Evolutionary conservation across 2,113 vertebrate genomes (phyloP), one percentile per base, ranked within the genome.

Genomic region (Dinomys branickii): DNA sequence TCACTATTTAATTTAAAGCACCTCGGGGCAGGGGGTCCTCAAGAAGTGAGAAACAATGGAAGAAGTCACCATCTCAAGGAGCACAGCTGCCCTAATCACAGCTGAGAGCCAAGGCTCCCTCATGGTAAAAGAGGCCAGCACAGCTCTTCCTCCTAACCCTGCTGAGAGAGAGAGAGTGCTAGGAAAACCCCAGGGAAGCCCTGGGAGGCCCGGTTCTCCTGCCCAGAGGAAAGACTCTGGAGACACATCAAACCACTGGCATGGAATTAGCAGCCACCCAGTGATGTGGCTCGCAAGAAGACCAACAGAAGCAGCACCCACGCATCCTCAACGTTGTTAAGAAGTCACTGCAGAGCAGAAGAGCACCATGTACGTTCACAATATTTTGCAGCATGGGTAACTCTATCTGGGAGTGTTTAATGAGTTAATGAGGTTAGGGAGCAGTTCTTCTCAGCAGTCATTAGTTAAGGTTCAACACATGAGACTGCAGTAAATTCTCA

Each of bases 371-470:
- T 82, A 65, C 95, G 93, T 97, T 71, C 97, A 96, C 94, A 97
- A 97, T 97, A 97, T 97, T 98, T 85, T 92, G n/a, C 97, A 94
- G 87, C n/a, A 78, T 87, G 93, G 94, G 75, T 96, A 98, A 97
- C 91, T 98, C 98, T 96, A 71, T 97, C 97, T 98, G 85, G 90
- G 98, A 97, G 85, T 98, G 97, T 97, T 97, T 98, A 97, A 98
- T 98, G 98, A 96, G 96, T 97, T 97, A 97, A 98, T 96, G 94
- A 97, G 94, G 88, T 13, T 94, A 90, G 94, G 97, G 97, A 98
- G 96, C 97, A 95, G 95, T 96, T 96, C 89, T 97, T 97, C 96
- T 81, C 97, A 96, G 88, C 97, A 96, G 96, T 97, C 80, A 90
- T 97, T 98, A 97, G 91, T 97, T 97, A 98, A 97, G 95, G 83